phyloP scores from a whole-genome alignment of 2,797 vertebrate species.

The Tapera naevia region DNA sequence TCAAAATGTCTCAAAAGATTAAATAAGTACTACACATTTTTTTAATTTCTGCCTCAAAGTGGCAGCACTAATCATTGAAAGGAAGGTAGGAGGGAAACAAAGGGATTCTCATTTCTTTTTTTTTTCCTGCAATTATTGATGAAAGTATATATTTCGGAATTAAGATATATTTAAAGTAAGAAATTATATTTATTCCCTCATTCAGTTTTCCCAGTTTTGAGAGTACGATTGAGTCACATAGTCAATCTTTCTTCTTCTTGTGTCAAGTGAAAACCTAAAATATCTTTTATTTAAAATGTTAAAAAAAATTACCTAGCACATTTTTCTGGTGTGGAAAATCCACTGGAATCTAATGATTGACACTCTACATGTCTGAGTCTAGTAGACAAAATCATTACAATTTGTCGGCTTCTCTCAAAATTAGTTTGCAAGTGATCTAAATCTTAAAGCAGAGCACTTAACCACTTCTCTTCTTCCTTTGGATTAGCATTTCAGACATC shows the following conservation, averaged over 20 bases:
- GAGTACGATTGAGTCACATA: not conserved
- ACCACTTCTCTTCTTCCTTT: not conserved
- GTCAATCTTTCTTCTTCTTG: not conserved
- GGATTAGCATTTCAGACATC: not conserved
- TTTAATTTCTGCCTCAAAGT: not conserved
- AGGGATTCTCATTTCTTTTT: accelerated
- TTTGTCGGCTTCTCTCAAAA: not conserved
- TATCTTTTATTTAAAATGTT: not conserved
- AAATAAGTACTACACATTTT: not conserved
- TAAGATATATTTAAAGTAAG: not conserved
- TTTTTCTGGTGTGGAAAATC: not conserved
- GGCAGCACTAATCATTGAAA: not conserved
- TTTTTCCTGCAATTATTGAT: not conserved
- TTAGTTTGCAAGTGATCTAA: not conserved
- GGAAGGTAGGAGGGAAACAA: not conserved
- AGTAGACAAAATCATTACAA: not conserved
- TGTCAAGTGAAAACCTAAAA: not conserved
- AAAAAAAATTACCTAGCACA: not conserved
- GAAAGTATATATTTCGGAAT: not conserved
- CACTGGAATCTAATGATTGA: not conserved
- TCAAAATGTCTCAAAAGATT: not conserved
- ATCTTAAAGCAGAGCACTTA: not conserved
- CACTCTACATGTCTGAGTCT: not conserved
- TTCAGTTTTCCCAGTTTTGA: not conserved
- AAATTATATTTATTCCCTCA: not conserved